phyloP scores from a whole-genome alignment of 2,797 vertebrate species.

The Amblyraja radiata region DNA sequence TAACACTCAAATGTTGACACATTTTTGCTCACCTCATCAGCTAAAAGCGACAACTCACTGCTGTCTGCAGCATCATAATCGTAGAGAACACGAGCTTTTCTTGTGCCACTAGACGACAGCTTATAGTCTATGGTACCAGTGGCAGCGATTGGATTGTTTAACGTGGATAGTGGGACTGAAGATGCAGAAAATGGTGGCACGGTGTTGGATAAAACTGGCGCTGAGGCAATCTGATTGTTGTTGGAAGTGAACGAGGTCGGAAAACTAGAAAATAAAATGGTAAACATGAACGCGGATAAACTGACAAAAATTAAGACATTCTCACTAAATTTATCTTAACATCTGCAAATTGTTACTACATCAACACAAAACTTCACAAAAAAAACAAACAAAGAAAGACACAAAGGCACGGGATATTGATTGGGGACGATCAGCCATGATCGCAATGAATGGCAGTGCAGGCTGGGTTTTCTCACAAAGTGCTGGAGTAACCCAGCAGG shows the following conservation, averaged over 20 bases:
- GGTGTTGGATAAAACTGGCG: slow-evolving; percentile 63
- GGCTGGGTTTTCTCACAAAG: no score
- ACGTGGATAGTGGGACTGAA: slow-evolving; percentile 61
- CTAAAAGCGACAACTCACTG: slow-evolving; percentile 89
- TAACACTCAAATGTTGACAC: not conserved
- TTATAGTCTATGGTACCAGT: slow-evolving; percentile 77
- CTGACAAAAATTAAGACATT: not conserved
- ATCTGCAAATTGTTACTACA: not conserved
- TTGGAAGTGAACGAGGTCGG: slow-evolving; percentile 83
- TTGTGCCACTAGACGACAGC: slow-evolving; percentile 68
- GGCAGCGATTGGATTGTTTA: slow-evolving; percentile 56
- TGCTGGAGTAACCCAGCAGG: no score
- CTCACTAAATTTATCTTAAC: not conserved
- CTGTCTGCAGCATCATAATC: slow-evolving; percentile 97
- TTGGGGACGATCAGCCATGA: no score
- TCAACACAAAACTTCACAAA: not conserved
- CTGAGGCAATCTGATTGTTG: slow-evolving; percentile 78
- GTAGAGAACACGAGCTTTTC: slow-evolving; percentile 91
- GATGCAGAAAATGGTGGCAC: slow-evolving; percentile 68
- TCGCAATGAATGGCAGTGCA: no score
- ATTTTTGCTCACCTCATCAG: slow-evolving; percentile 80
- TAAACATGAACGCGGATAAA: not conserved
- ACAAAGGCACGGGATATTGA: no score
- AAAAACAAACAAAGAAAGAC: no score
- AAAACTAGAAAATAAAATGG: slow-evolving; percentile 66